A percentile compares a stretch with the other conserved stretches of the same genome.
These are phyloP conservation scores for Trachelus tabidus DNA, from an alignment of 2,888 invertebrate species.

Conservation along the genomic window DNA sequence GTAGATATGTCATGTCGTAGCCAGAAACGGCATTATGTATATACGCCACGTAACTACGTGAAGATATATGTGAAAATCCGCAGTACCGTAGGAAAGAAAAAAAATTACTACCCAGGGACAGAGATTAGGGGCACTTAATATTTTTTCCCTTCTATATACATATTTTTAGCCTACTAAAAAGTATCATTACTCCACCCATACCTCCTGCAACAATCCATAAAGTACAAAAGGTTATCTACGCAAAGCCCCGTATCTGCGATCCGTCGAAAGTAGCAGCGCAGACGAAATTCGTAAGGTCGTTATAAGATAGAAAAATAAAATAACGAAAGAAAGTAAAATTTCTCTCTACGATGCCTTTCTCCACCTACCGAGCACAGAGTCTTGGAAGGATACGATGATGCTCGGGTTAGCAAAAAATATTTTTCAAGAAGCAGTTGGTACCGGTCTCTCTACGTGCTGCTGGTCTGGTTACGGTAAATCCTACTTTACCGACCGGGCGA, in stretches of 20 bases:
- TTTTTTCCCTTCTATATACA: not conserved
- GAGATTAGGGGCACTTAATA: not conserved
- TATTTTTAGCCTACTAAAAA: not conserved
- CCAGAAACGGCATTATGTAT: not conserved
- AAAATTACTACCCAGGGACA: not conserved
- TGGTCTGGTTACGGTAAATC: not conserved
- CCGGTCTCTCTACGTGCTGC: not conserved
- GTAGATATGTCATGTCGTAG: slow-evolving; percentile 9
- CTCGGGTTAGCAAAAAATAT: not conserved
- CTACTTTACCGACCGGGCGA: not conserved
- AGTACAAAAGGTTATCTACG: not conserved
- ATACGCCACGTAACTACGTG: not conserved
- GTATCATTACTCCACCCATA: not conserved
- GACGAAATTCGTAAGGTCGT: not conserved
- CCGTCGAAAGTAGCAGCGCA: not conserved
- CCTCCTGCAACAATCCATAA: not conserved
- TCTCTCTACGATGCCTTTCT: not conserved
- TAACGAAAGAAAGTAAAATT: not conserved
- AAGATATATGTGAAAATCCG: not conserved
- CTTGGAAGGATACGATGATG: not conserved
- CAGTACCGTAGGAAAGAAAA: not conserved
- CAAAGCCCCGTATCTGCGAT: not conserved
- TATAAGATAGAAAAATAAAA: not conserved
- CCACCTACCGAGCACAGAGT: not conserved
- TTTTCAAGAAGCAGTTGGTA: not conserved